Percentiles rank a stretch among this genome's conserved stretches.
phyloP scores from a whole-genome alignment of 2,888 invertebrate species.

The Eurytoma californica region DNA sequence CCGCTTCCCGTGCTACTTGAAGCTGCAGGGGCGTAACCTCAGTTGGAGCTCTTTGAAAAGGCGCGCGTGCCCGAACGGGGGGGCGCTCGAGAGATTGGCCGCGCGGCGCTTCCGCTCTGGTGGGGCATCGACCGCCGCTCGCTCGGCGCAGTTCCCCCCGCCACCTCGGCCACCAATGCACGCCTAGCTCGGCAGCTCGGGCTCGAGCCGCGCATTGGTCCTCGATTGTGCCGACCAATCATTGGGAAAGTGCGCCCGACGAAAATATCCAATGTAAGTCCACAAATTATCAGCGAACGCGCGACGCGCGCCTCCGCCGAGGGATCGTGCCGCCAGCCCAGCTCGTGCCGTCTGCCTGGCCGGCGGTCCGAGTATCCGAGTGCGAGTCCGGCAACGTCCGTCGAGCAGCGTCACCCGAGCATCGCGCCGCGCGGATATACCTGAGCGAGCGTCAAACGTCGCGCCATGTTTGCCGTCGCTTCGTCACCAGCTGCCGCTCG shows the following conservation, averaged over 20 bases:
- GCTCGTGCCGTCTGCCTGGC: background rate
- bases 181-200: constrained; percentile 80
- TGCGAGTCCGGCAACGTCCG: background rate
- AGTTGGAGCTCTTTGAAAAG: background rate
- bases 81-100: constrained; percentile 38
- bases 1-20: too few relatives aligned
- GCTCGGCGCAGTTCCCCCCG: constrained; percentile 67
- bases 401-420: background rate
- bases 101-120: constrained; percentile 21
- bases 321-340: too few relatives aligned
- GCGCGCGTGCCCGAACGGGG: constrained; percentile 26
- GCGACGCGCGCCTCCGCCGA: constrained; percentile 39
- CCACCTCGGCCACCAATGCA: constrained; percentile 83
- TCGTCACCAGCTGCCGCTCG: background rate
- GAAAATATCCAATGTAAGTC: constrained; percentile 86
- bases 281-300: constrained; percentile 80
- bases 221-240: constrained; percentile 90
- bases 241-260: constrained; percentile 87
- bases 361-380: background rate
- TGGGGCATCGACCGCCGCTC: constrained; percentile 41
- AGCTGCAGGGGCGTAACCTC: background rate
- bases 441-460: background rate
- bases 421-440: background rate
- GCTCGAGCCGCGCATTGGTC: constrained; percentile 87
- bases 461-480: constrained; percentile 27